Evolutionary conservation across 2,113 vertebrate species (phyloP), one percentile per base, ranked within the genome.

Genomic region (Ranitomeya variabilis): DNA sequence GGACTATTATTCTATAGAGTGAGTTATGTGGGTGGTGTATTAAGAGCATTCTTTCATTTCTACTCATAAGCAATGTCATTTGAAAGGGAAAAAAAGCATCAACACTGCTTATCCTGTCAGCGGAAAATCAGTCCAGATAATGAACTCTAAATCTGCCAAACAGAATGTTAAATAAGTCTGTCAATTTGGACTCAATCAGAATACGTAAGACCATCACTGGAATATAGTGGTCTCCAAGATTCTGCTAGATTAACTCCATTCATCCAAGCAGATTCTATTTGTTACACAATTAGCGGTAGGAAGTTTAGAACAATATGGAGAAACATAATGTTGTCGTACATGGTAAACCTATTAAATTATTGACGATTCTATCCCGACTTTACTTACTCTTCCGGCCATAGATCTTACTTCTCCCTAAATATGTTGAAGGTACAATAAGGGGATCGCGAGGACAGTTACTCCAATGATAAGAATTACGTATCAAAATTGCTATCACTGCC

Each of bases 121-220:
- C 77, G 18, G 21, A 55, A 87, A 87, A 60, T 71, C 69, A 76
- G 55, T 71, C 51, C 64, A 71, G 77, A 87, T 87, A 87, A 87
- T 87, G 86, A 87, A 87, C 62, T 87, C 18, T 45, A 57, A 80
- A 80, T 80, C 86, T 87, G 23, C 62, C 64, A 80, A 71, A 80
- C 52, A 80, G 62, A 80, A 87, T 80, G 60, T 64, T 71, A 81
- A 69, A 69, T 81, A 87, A 81, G 62, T 87, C 86, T 71, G 60
- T 87, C 52, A 54, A 80, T 80, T 86, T 87, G 78, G 18, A 87
- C 64, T 80, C 60, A 80, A 60, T 78, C 45, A 71, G 76, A 57
- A 87, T 80, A 59, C 77, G 69, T 80, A 80, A 87, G 45, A 57
- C 45, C 60, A 52, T 73, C 66, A 73, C 55, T 85, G 67, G 21